Evolutionary conservation across 2,888 invertebrate species (phyloP), one percentile per base, ranked within the genome.

Genomic region (Zygaena filipendulae): DNA sequence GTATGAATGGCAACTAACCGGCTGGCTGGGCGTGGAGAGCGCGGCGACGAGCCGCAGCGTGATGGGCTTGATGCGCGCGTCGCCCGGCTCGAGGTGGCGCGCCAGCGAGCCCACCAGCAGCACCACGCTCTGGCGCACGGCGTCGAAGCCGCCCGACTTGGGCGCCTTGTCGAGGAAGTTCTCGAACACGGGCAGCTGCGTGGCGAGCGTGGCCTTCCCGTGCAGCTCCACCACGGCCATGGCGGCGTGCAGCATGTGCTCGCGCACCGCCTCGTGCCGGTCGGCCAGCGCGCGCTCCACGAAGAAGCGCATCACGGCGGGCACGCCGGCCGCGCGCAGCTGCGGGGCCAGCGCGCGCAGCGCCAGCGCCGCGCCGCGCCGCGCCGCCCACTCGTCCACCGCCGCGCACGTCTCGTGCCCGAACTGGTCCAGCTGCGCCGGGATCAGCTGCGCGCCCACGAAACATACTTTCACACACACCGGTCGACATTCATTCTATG

Each of bases 71-170:
- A 97, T 90, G 52, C 95, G 83, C 3, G 87, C 84, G 72, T 97
- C 96, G 39, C 88, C 88, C 38, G 92, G 92, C 47, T 92, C 94
- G 50, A 98, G 84, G 84, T 98, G 97, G 22, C 94, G 86, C n/a
- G 98, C 98, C 45, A 99, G 81, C 0, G 94, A 95, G 3, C 99
- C 99, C 91, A 99, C 95, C 30, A 99, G 82, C 57, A 99, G 92
- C 29, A 99, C 95, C 29, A 99, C 95, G 36, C 95, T 92, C 66
- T 98, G 97, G 11, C 98, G 87, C 28, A 97, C 93, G 8, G 92
- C 89, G 72, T 99, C 99, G 59, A 87, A 94, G 34, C 87, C 87
- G 18, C 92, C 90, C 0, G 91, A 91, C 59, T 94, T 92, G 0
- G 97, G 96, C 1, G 97, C 95, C 55, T 90, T 91, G 60, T 94